phyloP scores from a whole-genome alignment of 2,888 invertebrate species.

The Petrophora chlorosata region DNA sequence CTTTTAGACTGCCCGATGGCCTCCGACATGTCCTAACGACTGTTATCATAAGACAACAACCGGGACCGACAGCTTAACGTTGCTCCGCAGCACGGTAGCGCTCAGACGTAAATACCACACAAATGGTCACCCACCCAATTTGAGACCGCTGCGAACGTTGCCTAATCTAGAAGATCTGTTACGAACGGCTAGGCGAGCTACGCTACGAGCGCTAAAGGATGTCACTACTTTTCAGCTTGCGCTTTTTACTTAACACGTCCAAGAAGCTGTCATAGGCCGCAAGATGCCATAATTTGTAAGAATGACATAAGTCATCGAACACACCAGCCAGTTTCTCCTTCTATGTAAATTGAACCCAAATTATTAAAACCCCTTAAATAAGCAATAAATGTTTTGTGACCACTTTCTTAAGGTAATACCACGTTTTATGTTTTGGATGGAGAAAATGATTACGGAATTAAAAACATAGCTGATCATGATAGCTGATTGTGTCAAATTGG shows the following conservation, averaged over 20 bases:
- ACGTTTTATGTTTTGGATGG: constrained; percentile 9
- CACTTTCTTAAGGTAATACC: constrained; percentile 26
- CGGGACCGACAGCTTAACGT: too few relatives aligned
- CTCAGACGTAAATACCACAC: too few relatives aligned
- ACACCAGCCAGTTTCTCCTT: constrained; percentile 22
- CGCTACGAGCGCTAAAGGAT: too few relatives aligned
- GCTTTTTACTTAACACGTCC: constrained; percentile 21
- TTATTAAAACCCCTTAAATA: constrained; percentile 23
- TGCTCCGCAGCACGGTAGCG: too few relatives aligned
- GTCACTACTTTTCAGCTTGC: too few relatives aligned
- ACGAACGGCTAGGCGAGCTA: too few relatives aligned
- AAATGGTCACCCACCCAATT: too few relatives aligned
- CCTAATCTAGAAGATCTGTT: too few relatives aligned
- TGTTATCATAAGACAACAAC: too few relatives aligned
- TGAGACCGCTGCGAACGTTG: too few relatives aligned
- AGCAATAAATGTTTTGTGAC: constrained; percentile 26
- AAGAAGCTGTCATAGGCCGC: constrained; percentile 33
- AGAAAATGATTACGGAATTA: constrained; percentile 19
- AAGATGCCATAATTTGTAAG: constrained; percentile 39
- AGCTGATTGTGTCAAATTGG: neutral
- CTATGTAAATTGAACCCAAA: constrained; percentile 33
- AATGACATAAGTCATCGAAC: constrained; percentile 26
- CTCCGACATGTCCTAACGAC: too few relatives aligned
- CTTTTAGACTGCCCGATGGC: too few relatives aligned
- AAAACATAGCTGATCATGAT: constrained; percentile 8